Percentiles rank a stretch among this genome's conserved stretches.
These are phyloP conservation scores for Oegoconia quadripuncta DNA, from an alignment of 2,888 invertebrate species.

Conservation along the genomic window DNA sequence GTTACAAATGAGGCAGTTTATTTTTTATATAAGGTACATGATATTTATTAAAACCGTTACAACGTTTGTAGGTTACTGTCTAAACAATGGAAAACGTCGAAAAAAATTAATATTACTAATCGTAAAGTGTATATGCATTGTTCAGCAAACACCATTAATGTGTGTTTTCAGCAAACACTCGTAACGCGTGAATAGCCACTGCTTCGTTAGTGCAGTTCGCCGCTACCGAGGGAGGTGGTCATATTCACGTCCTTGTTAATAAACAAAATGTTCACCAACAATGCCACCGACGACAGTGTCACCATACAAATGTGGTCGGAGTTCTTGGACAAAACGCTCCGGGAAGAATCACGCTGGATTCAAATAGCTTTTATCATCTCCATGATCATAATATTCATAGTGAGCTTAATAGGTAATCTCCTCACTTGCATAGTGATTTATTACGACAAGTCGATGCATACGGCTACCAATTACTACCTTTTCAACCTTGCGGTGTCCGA, in stretches of 20 bases:
- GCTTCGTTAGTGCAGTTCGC: background rate
- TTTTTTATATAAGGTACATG: too few relatives aligned
- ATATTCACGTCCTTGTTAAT: background rate
- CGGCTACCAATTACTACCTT: conserved; percentile 60
- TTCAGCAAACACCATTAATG: conserved; percentile 3
- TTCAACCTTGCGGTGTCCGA: conserved; percentile 63
- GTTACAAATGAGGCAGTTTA: too few relatives aligned
- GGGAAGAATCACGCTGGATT: conserved; percentile 28
- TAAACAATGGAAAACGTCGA: background rate
- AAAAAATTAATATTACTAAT: background rate
- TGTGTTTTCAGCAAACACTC: background rate
- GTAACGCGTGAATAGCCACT: background rate
- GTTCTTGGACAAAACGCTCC: conserved; percentile 28
- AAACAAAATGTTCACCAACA: conserved; percentile 20
- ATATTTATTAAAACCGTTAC: too few relatives aligned
- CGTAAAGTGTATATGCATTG: background rate
- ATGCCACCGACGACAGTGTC: conserved; percentile 68
- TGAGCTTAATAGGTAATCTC: conserved; percentile 50
- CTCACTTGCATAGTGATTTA: conserved; percentile 63
- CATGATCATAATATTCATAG: conserved; percentile 35
- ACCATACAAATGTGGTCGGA: conserved; percentile 29
- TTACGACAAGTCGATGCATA: conserved; percentile 57
- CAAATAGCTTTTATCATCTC: conserved; percentile 23
- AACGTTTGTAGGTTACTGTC: background rate
- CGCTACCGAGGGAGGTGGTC: background rate